Conservation (phyloP, 2,888 invertebrate species). For the Papilio protenor region DNA sequence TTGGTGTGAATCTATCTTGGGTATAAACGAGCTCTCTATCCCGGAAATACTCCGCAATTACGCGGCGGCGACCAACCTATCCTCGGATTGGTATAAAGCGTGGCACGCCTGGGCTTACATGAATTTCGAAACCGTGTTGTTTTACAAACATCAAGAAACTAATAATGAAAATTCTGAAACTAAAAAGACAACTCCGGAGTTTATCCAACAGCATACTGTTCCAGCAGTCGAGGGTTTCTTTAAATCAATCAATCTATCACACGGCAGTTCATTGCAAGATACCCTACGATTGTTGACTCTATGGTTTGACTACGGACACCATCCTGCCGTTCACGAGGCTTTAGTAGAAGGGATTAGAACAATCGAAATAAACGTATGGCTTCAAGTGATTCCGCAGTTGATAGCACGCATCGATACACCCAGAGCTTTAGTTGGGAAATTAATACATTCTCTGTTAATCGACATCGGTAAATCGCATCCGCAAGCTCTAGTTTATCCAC, state of each 20-base stretch:
- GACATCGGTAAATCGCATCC: slow-evolving; percentile 99
- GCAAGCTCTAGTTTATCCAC: slow-evolving; percentile 97
- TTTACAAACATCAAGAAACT: slow-evolving; percentile 82
- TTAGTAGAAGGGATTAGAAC: slow-evolving; percentile 95
- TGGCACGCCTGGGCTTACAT: slow-evolving; percentile 99
- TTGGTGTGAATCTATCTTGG: slow-evolving; percentile 96
- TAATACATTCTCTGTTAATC: slow-evolving; percentile 96
- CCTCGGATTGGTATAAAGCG: slow-evolving; percentile 97
- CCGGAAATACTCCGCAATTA: slow-evolving; percentile 91
- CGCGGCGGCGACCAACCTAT: slow-evolving; percentile 92
- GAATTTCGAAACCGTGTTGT: slow-evolving; percentile 96
- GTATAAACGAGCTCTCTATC: slow-evolving; percentile 91
- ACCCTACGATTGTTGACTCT: slow-evolving; percentile 97
- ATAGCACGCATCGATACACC: slow-evolving; percentile 99
- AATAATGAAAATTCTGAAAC: slow-evolving; percentile 58
- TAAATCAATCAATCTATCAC: slow-evolving; percentile 95
- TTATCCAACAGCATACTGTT: slow-evolving; percentile 92
- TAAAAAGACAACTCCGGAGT: slow-evolving; percentile 73
- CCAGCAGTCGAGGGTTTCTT: slow-evolving; percentile 98
- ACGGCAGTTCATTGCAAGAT: slow-evolving; percentile 97
- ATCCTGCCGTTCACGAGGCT: slow-evolving; percentile 96
- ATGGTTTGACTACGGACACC: slow-evolving; percentile 99
- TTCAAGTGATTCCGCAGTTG: slow-evolving; percentile 99
- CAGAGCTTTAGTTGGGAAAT: slow-evolving; percentile 92
- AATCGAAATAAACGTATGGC: slow-evolving; percentile 99